Evolutionary conservation across 35 echinoderm and acorn worm species (phyloP).

Genomic region (Lytechinus pictus): DNA sequence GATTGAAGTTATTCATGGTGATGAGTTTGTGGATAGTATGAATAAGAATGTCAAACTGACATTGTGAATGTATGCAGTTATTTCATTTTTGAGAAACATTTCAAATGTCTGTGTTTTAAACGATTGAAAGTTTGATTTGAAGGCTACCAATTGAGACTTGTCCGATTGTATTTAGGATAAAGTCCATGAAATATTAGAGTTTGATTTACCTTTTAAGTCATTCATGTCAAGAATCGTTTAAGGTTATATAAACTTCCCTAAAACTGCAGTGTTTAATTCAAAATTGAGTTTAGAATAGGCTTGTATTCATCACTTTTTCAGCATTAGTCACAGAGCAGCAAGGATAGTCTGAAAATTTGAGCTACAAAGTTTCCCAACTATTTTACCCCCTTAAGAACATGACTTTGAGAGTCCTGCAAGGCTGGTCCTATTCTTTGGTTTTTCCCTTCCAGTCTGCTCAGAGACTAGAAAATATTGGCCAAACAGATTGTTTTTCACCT

Average conservation of each 20-base stretch:
- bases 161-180: background rate
- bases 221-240: background rate
- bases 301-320: background rate
- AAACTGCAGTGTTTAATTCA: background rate
- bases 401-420: background rate
- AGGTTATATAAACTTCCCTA: background rate
- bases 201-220: background rate
- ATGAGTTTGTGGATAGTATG: background rate
- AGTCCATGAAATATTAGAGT: background rate
- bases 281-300: background rate
- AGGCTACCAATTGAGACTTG: background rate
- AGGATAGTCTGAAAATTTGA: background rate
- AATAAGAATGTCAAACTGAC: background rate
- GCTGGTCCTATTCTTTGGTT: too few relatives aligned
- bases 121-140: background rate
- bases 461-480: too few relatives aligned
- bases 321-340: background rate
- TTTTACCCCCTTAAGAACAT: background rate
- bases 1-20: background rate
- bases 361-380: background rate
- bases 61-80: background rate
- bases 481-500: too few relatives aligned
- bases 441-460: too few relatives aligned
- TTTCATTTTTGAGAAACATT: background rate
- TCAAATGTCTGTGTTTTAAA: background rate